These are phyloP conservation scores for Acrocephalus kingi DNA, from an alignment of 2,113 vertebrate genomes.

Conservation along the genomic window DNA sequence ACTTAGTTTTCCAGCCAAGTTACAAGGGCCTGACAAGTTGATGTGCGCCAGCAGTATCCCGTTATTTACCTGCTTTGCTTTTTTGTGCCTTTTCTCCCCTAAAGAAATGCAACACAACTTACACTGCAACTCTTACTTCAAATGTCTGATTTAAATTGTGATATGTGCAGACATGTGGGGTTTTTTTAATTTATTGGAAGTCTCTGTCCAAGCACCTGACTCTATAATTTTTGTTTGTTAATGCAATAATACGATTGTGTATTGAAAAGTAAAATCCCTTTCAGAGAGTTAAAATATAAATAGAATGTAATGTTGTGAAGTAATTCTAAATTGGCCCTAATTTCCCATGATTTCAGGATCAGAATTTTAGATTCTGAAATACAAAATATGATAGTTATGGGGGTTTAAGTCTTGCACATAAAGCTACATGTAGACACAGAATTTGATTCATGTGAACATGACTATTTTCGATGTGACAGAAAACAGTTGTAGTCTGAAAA, in stretches of 20 bases:
- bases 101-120: neutral
- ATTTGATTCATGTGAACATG: neutral
- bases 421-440: neutral
- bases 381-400: neutral
- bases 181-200: neutral
- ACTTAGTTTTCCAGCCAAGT: neutral
- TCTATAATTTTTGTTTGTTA: neutral
- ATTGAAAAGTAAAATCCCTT: neutral
- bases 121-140: neutral
- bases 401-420: neutral
- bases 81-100: neutral
- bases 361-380: neutral
- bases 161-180: neutral
- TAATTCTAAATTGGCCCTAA: neutral
- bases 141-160: neutral
- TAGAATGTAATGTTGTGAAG: neutral
- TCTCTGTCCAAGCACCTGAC: neutral
- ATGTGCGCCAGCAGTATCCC: neutral
- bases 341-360: neutral
- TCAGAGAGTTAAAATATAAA: neutral
- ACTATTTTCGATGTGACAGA: neutral
- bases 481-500: neutral
- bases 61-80: neutral
- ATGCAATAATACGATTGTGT: neutral
- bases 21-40: neutral